A percentile compares a stretch with the other conserved stretches of the same genome.
Conservation (phyloP, 2,888 invertebrate genomes). For the Physocephala rufipes region DNA sequence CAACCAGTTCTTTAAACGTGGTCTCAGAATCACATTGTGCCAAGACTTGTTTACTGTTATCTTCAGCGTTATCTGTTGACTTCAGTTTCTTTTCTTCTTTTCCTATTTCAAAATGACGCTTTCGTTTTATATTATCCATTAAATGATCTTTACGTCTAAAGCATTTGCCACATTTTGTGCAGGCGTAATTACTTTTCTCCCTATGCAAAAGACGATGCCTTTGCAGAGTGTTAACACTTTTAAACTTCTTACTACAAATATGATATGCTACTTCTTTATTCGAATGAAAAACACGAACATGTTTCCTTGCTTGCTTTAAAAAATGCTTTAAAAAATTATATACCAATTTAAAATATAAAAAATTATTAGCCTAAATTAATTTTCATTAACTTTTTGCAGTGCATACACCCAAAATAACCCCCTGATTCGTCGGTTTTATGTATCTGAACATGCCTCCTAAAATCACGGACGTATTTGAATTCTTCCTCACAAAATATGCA, state of each 20-base stretch:
- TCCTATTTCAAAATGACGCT: conserved; percentile 37
- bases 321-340: conserved; percentile 65
- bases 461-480: conserved; percentile 72
- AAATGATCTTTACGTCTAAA: conserved; percentile 72
- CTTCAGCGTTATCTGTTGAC: conserved; percentile 54
- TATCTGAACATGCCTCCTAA: conserved; percentile 74
- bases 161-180: conserved; percentile 79
- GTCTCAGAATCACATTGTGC: neutral
- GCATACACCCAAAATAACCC: conserved; percentile 75
- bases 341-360: conserved; percentile 4
- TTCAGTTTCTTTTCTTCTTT: conserved; percentile 19
- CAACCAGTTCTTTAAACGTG: no score
- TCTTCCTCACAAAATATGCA: conserved; percentile 78
- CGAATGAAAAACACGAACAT: conserved; percentile 78
- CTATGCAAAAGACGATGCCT: conserved; percentile 72
- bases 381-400: conserved; percentile 71
- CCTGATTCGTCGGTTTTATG: conserved; percentile 68
- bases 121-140: conserved; percentile 43
- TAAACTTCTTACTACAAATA: conserved; percentile 76
- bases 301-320: conserved; percentile 76
- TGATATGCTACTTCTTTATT: conserved; percentile 74
- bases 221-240: conserved; percentile 76
- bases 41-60: neutral
- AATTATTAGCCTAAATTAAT: neutral
- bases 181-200: conserved; percentile 75